These are phyloP conservation scores for Hippocampus barbouri DNA, from an alignment of 2,113 vertebrate genomes.

Conservation along the genomic window DNA sequence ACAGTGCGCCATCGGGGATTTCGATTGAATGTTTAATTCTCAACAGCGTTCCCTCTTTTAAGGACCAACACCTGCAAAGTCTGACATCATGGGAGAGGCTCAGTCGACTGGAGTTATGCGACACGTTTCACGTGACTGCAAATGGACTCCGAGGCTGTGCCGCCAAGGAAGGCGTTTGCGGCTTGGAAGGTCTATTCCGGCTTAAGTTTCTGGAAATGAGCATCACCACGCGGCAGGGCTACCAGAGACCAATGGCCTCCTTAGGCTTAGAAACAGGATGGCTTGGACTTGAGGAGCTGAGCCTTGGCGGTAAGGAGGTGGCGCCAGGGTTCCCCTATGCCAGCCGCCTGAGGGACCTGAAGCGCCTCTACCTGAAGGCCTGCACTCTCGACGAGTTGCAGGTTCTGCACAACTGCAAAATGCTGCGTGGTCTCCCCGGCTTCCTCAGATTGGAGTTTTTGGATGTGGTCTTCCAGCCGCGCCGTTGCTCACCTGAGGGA, in stretches of 20 bases:
- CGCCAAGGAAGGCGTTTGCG: slow-evolving; percentile 53
- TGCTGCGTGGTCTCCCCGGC: slow-evolving; percentile 60
- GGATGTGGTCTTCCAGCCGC: slow-evolving; percentile 67
- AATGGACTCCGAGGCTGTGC: slow-evolving; percentile 68
- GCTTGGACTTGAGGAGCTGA: slow-evolving; percentile 69
- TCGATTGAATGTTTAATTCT: slow-evolving; percentile 66
- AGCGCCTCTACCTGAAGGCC: slow-evolving; percentile 58
- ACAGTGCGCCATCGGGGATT: slow-evolving; percentile 26
- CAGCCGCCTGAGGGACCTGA: slow-evolving; percentile 68
- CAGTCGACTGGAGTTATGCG: slow-evolving; percentile 62
- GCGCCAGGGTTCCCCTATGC: slow-evolving; percentile 68
- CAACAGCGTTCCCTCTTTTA: slow-evolving; percentile 75
- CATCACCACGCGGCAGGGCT: slow-evolving; percentile 59
- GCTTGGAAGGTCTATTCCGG: slow-evolving; percentile 57
- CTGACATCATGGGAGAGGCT: slow-evolving; percentile 67
- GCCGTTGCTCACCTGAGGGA: slow-evolving; percentile 47
- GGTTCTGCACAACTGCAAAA: slow-evolving; percentile 68
- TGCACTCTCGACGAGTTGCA: slow-evolving; percentile 69
- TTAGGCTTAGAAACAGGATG: slow-evolving; percentile 72
- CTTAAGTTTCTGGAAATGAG: slow-evolving; percentile 72
- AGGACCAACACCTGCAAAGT: slow-evolving; percentile 72
- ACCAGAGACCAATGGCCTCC: slow-evolving; percentile 71
- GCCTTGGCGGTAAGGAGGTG: slow-evolving; percentile 73
- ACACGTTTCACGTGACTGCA: slow-evolving; percentile 69
- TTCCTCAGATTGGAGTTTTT: slow-evolving; percentile 68